These are phyloP conservation scores for Tragulus kanchil DNA, from an alignment of 2,113 vertebrate species.

Conservation along the genomic window DNA sequence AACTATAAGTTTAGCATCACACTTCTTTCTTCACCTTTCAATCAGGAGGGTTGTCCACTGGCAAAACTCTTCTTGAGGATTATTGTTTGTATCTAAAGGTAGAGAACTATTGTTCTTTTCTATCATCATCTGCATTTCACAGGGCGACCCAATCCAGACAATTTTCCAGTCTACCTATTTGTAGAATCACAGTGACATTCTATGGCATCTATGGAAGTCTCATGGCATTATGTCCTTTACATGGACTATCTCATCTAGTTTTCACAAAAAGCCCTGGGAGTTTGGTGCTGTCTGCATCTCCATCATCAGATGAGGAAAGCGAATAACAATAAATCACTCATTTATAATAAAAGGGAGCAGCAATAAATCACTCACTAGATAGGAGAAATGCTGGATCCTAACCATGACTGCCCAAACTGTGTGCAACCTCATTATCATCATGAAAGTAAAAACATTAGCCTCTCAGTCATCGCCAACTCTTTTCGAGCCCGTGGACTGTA, in stretches of 20 bases:
- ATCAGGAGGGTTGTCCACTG: neutral
- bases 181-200: neutral
- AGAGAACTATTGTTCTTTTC: neutral
- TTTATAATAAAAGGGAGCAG: neutral
- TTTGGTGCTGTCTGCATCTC: neutral
- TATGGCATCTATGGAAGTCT: neutral
- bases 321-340: neutral
- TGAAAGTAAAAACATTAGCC: neutral
- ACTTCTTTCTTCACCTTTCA: neutral
- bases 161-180: neutral
- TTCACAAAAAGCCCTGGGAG: neutral
- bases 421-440: neutral
- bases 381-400: neutral
- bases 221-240: neutral
- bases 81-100: neutral
- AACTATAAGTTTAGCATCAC: neutral
- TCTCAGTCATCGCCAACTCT: neutral
- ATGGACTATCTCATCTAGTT: neutral
- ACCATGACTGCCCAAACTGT: neutral
- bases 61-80: neutral
- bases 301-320: neutral
- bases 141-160: neutral
- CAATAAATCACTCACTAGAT: neutral
- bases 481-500: neutral
- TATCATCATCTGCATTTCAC: neutral